phyloP scores from a whole-genome alignment of 2,113 vertebrate species.

The Morone saxatilis region DNA sequence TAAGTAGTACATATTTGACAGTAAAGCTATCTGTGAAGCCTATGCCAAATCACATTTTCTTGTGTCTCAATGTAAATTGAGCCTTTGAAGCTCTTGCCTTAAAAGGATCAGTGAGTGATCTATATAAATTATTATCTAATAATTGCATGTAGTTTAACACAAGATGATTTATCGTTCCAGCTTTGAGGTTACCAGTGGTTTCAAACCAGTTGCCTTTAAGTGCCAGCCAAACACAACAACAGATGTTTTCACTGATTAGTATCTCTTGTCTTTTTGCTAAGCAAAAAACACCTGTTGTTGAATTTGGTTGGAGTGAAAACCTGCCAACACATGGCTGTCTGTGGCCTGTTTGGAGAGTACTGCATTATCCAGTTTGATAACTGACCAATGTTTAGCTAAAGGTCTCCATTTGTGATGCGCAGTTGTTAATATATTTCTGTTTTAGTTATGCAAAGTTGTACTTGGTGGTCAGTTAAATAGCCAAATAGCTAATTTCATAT shows the following conservation, averaged over 20 bases:
- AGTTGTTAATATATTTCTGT: background rate
- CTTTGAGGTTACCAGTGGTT: slow-evolving; percentile 11
- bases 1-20: slow-evolving; percentile 33
- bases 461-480: background rate
- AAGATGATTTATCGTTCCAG: slow-evolving; percentile 12
- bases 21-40: slow-evolving; percentile 33
- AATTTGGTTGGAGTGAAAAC: slow-evolving; percentile 28
- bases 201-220: slow-evolving; percentile 39
- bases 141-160: slow-evolving; percentile 4
- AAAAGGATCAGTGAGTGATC: slow-evolving; percentile 23
- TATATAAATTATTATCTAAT: background rate
- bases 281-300: slow-evolving; percentile 29
- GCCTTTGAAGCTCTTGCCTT: slow-evolving; percentile 49
- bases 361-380: slow-evolving; percentile 21
- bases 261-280: slow-evolving; percentile 24
- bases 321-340: slow-evolving; percentile 3
- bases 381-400: slow-evolving; percentile 30
- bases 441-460: slow-evolving; percentile 3
- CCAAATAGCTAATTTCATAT: background rate
- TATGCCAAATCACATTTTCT: slow-evolving; percentile 30
- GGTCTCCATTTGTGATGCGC: background rate
- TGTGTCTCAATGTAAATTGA: slow-evolving; percentile 39
- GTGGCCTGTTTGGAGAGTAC: background rate
- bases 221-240: slow-evolving; percentile 14
- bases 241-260: slow-evolving; percentile 40